Evolutionary conservation across 2,797 vertebrate species (phyloP).

Genomic region (Rhadinocentrus ornatus): DNA sequence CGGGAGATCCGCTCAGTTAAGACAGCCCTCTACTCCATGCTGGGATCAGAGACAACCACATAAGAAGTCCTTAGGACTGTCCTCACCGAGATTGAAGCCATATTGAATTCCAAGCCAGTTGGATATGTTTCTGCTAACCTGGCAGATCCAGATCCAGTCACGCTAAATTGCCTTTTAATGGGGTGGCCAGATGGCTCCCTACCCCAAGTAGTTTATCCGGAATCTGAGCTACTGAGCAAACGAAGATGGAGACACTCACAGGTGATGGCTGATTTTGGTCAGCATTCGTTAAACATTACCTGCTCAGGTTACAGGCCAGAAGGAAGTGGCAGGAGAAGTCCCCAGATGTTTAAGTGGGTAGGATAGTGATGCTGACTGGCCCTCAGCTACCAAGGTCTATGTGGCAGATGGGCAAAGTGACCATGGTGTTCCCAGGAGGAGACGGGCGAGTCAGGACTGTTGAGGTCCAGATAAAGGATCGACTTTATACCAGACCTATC

Average conservation of each 20-base stretch:
- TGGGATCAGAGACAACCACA: too few relatives aligned
- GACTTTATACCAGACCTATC: not conserved
- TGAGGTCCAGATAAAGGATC: not conserved
- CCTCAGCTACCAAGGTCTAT: not conserved
- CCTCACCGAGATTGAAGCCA: too few relatives aligned
- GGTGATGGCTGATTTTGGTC: constrained; percentile 10
- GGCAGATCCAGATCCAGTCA: not conserved
- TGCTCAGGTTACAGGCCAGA: not conserved
- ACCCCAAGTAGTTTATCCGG: constrained; percentile 1
- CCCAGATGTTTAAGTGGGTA: not conserved
- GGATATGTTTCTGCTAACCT: constrained; percentile 5
- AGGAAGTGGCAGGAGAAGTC: not conserved
- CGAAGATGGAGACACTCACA: not conserved
- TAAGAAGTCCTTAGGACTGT: too few relatives aligned
- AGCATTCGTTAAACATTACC: not conserved
- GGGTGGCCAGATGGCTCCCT: not conserved
- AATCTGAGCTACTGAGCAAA: not conserved
- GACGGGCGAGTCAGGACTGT: not conserved
- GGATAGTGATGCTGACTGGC: not conserved
- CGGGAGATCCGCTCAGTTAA: too few relatives aligned
- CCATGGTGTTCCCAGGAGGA: not conserved
- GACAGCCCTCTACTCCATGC: too few relatives aligned
- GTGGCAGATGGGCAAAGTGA: not conserved
- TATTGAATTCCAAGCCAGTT: constrained; percentile 2
- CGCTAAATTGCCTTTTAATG: constrained; percentile 5